Evolutionary conservation across 2,113 vertebrate species (phyloP), one percentile per base, ranked within the genome.

Genomic region (Gasterosteus nipponicus): DNA sequence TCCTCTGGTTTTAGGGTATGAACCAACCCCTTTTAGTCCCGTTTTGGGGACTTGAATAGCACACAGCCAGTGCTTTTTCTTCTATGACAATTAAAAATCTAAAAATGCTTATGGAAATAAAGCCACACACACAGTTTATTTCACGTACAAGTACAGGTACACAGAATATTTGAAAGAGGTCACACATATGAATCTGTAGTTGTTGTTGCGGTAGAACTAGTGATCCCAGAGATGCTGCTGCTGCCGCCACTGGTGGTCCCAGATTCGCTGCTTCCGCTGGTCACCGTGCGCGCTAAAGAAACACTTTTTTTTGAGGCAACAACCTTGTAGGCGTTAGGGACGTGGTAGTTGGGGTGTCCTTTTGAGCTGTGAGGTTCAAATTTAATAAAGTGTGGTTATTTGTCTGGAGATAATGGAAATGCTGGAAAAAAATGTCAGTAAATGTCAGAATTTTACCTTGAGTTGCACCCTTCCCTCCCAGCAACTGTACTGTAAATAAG

Each of bases 401-500:
- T 61, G 15, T 42, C 26, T 49, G 22, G 6, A 35, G 44, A 60
- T 44, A 42, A 66, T 26, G 47, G 4, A 81, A 68, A 70, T 29
- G 5, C 3, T 7, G 3, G 16, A 29, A 26, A 38, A 39, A 10
- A 16, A 42, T 60, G 35, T 39, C 0, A 49, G 58, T 0, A 15
- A 62, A 12, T 56, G 31, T 31, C 1, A 9, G 5, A 1, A 15
- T 47, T 67, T 60, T 80, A 95, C 94, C 90, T 92, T 65, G 91
- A 93, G 0, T 67, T 51, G 56, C 81, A 93, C 0, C 88, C 91
- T 74, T 94, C 93, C 7, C 44, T 91, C 49, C 91, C 92, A 56
- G 90, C 91, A 75, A 93, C 85, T 86, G 96, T 94, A 91, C 95
- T 97, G 93, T 94, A 96, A 90, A 98, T 91, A 57, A 95, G 91